phyloP scores from a whole-genome alignment of 2,888 invertebrate genomes.

The Eilema depressum region DNA sequence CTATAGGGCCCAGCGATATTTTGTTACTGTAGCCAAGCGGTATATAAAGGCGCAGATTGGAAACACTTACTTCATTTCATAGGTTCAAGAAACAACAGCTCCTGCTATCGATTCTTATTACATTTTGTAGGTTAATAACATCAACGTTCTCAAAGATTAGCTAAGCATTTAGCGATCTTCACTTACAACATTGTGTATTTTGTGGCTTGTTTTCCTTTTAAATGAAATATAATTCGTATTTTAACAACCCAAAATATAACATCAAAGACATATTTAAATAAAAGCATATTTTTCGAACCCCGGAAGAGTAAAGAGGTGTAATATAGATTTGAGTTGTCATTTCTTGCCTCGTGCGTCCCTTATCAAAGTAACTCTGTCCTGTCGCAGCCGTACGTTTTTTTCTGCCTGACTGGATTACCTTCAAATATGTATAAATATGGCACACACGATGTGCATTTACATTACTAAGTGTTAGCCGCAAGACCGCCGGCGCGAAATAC shows the following conservation, averaged over 20 bases:
- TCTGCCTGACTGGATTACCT: conserved; percentile 63
- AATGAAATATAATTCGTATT: background rate
- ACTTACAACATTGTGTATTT: background rate
- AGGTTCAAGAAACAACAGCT: too few relatives aligned
- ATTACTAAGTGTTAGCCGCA: background rate
- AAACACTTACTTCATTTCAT: too few relatives aligned
- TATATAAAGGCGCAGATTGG: too few relatives aligned
- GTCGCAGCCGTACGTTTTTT: conserved; percentile 61
- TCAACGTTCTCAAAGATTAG: too few relatives aligned
- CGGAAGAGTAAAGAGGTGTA: conserved; percentile 50
- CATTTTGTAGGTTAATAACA: too few relatives aligned
- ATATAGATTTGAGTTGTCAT: conserved; percentile 69
- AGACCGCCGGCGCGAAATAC: background rate
- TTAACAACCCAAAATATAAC: background rate
- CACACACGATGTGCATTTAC: conserved; percentile 25
- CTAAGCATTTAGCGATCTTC: too few relatives aligned
- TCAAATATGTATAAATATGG: conserved; percentile 43
- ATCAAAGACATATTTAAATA: conserved; percentile 5
- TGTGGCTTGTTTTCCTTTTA: background rate
- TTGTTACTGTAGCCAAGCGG: too few relatives aligned
- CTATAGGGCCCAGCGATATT: too few relatives aligned
- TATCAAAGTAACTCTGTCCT: conserved; percentile 60
- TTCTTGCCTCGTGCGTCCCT: conserved; percentile 63
- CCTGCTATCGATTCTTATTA: too few relatives aligned
- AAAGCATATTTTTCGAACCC: conserved; percentile 35